Evolutionary conservation across 2,797 vertebrate species (phyloP), one percentile per base, ranked within the genome.

Genomic region (Lacerta viridis): DNA sequence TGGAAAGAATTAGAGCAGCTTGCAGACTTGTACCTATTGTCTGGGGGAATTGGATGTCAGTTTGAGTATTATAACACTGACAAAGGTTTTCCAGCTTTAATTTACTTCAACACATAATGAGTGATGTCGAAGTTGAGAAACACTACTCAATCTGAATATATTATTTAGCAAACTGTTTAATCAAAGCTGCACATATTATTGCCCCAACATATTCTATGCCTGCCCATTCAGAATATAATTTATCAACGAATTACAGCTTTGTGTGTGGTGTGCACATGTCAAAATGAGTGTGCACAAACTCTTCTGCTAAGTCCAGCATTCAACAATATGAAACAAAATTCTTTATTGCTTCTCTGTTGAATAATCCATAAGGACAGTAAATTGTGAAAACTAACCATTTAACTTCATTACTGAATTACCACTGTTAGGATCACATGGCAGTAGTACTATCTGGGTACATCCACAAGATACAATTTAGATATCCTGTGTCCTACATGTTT

Each of bases 11-110:
- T 95, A 97, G 95, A 94, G 92, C 95, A 93, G 93, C 93, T 93
- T 74, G 79, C 90, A 95, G 96, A 92, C 95, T 94, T 97, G 97
- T 97, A 96, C 94, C 96, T 97, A 97, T 97, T 97, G 97, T 97
- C 97, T 93, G 94, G 95, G 96, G 97, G 98, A 98, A 98, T 97
- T 97, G 97, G 96, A 96, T 96, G 96, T 97, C 97, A 96, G 96
- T 95, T 97, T 94, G 95, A 97, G 96, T 94, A 96, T 96, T 97
- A 83, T 93, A 96, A 96, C 92, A 97, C 94, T 95, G 96, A 97
- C 96, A 98, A 97, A 97, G 97, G 95, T 96, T 96, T 97, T 95
- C 78, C 84, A 93, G 94, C 95, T 96, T 97, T 97, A 96, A 97
- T 97, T 97, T 97, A 97, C 95, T 97, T 95, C 95, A 95, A 96